A percentile compares a stretch with the other conserved stretches of the same genome.
Evolutionary conservation across 2,113 vertebrate genomes (phyloP).

Genomic region (Poicephalus gulielmi): DNA sequence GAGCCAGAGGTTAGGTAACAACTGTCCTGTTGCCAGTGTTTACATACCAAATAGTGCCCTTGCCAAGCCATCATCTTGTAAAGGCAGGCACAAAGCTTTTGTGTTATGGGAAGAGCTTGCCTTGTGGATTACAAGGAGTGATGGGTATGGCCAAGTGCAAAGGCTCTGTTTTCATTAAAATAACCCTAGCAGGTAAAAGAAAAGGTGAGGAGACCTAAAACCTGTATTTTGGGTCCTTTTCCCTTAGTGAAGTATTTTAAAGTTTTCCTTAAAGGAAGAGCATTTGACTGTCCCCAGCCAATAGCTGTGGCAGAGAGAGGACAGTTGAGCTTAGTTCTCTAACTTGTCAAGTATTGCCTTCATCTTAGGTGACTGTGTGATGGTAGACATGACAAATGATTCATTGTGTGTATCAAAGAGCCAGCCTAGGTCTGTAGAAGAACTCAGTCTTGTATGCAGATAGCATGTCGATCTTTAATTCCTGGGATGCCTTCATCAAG

Average conservation of each 20-base stretch:
- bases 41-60: background rate
- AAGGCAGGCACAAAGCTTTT: background rate
- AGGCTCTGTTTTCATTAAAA: background rate
- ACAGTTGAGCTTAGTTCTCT: background rate
- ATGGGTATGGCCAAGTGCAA: background rate
- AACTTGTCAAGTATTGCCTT: background rate
- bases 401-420: background rate
- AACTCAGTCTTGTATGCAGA: background rate
- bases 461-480: background rate
- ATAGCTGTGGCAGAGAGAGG: background rate
- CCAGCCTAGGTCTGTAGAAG: background rate
- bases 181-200: background rate
- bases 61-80: background rate
- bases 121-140: background rate
- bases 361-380: background rate
- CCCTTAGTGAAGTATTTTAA: background rate
- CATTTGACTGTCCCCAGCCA: background rate
- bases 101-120: background rate
- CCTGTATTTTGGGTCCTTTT: background rate
- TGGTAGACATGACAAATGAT: background rate
- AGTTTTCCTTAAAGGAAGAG: background rate
- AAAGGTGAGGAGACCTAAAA: background rate
- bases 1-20: background rate
- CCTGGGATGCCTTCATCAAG: background rate
- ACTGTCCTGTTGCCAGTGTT: no score